Conservation (phyloP, 2,113 vertebrate species). For the Pedetes capensis region DNA sequence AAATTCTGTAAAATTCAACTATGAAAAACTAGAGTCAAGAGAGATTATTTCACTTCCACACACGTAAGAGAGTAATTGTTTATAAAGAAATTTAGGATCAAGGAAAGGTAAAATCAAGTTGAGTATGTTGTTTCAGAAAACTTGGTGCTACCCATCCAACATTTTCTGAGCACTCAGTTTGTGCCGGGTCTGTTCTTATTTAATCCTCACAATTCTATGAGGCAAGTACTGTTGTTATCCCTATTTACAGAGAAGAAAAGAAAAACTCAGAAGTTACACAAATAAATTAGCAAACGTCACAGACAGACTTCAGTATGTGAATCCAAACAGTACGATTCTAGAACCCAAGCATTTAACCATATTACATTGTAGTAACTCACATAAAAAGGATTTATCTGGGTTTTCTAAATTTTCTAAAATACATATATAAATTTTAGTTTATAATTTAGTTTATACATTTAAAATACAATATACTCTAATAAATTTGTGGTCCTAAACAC, state of each 20-base stretch:
- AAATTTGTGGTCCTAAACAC: too few species aligned
- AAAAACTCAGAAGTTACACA: neutral
- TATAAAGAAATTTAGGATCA: neutral
- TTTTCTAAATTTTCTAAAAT: neutral
- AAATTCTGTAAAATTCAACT: neutral
- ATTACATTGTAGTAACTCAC: neutral
- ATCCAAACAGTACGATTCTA: neutral
- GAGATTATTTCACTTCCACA: neutral
- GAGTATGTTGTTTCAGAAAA: neutral
- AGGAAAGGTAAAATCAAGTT: neutral
- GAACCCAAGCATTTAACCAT: neutral
- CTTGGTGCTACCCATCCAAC: too few species aligned
- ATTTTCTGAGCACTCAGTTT: neutral
- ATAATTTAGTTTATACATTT: too few species aligned
- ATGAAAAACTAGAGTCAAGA: neutral
- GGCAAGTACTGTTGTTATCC: neutral
- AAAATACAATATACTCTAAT: too few species aligned
- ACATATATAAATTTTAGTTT: too few species aligned
- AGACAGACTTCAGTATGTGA: too few species aligned
- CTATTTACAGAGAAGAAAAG: neutral
- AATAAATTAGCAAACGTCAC: too few species aligned
- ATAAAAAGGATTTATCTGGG: neutral
- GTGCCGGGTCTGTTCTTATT: neutral
- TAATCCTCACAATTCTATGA: neutral
- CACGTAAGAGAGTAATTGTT: neutral